A percentile compares a stretch with the other conserved stretches of the same genome.
Evolutionary conservation across 1,140 invertebrate species (phyloP).

Genomic region (Ericerus pela): DNA sequence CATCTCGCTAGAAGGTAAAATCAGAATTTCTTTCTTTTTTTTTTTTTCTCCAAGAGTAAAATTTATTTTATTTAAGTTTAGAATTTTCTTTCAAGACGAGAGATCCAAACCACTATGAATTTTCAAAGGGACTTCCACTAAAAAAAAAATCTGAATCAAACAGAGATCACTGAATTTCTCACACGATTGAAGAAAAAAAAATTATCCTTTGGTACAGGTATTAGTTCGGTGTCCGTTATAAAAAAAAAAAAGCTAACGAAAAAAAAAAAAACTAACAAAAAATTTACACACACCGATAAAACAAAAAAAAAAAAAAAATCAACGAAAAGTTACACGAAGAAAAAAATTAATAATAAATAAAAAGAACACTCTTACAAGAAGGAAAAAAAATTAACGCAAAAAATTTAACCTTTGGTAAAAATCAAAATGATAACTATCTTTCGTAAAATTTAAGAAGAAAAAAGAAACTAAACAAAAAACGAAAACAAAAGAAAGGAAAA

Average conservation of each 20-base stretch:
- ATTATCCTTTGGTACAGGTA: too few relatives aligned
- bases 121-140: too few relatives aligned
- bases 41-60: too few relatives aligned
- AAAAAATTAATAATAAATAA: not conserved
- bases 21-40: too few relatives aligned
- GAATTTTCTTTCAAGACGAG: too few relatives aligned
- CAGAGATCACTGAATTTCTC: too few relatives aligned
- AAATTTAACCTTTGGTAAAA: slow-evolving; percentile 11
- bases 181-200: too few relatives aligned
- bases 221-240: not conserved
- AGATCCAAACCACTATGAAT: too few relatives aligned
- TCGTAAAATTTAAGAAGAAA: not conserved
- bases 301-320: slow-evolving; percentile 3
- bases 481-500: slow-evolving; percentile 1
- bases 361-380: slow-evolving; percentile 8
- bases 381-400: slow-evolving; percentile 1
- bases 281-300: slow-evolving; percentile 9
- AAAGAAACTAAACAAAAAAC: not conserved
- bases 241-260: not conserved
- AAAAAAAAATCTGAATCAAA: too few relatives aligned
- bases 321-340: slow-evolving; percentile 1
- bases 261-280: slow-evolving; percentile 1
- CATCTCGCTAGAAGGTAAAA: too few relatives aligned
- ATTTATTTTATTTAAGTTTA: too few relatives aligned
- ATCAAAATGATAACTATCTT: slow-evolving; percentile 11